Base-by-base conservation (phyloP, 2,888 invertebrate species). In the Drosophila pseudotakahashii region DNA sequence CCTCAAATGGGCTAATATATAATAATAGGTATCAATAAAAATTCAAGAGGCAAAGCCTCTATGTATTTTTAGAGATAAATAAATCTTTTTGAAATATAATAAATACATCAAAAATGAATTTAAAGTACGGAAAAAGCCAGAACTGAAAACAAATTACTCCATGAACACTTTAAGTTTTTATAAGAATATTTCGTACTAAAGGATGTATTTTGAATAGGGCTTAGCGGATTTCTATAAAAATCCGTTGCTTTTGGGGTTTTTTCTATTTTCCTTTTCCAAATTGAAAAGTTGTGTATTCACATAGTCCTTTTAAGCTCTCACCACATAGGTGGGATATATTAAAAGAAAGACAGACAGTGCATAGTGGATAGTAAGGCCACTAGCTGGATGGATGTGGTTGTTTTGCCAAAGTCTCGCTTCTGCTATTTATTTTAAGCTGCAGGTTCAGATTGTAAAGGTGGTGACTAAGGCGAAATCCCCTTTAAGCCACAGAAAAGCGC, bases 401-500 rank as follows among this genome's bases (percentile, higher is more conserved):
- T 13, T 36, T 30, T 1, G n/a, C n/a, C 26, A 16, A 52, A 30
- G 19, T 11, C 23, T 4, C 9, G 6, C 32, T 3, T 9, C 7
- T 16, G 39, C 34, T 41, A 48, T 60, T 62, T 47, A 26, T 30
- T n/a, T 26, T 39, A 10, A 26, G 32, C 14, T 11, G 16, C 11
- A 4, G 45, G 3, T 36, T 34, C 14, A 32, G 54, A 11, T 44
- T 11, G 34, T n/a, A 44, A 44, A n/a, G 14, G 10, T 16, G 30
- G 10, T 16, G 16, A 19, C 42, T 16, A 13, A 13, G 13, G 36
- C 57, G n/a, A 48, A n/a, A n/a, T 11, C 36, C 19, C 41, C 63
- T 42, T 41, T 70, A 69, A 79, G 81, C 72, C 75, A 58, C 58
- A 68, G 71, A 77, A 77, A 73, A 73, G 70, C 77, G 75, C 66